Evolutionary conservation across 1,140 invertebrate species (phyloP).

Genomic region (Philotrypesis tridentata): DNA sequence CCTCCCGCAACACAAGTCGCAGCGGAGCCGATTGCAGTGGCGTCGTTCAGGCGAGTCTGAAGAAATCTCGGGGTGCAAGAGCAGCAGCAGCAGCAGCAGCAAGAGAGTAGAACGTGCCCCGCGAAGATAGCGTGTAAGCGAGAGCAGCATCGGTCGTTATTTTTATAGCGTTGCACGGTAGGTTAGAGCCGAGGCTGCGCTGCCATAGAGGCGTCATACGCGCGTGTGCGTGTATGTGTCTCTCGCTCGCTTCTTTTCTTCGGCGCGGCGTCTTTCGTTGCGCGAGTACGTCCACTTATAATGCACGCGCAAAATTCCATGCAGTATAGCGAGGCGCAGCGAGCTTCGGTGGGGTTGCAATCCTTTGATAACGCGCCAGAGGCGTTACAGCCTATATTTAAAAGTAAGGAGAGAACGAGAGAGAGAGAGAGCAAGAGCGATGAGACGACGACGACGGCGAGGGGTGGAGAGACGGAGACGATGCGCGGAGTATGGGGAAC

Average conservation of each 20-base stretch:
- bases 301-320: conserved; percentile 71
- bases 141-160: conserved; percentile 59
- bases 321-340: conserved; percentile 59
- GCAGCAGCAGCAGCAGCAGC: not conserved
- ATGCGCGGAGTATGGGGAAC: not conserved
- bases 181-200: conserved; percentile 64
- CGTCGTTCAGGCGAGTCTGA: not conserved
- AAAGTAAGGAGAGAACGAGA: conserved; percentile 48
- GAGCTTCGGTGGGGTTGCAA: conserved; percentile 61
- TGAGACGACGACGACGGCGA: too few relatives aligned
- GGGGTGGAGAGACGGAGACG: not conserved
- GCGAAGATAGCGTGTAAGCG: conserved; percentile 48
- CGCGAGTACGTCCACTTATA: conserved; percentile 55
- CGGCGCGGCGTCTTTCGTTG: conserved; percentile 7
- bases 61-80: conserved; percentile 28
- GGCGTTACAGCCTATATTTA: conserved; percentile 61
- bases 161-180: conserved; percentile 71
- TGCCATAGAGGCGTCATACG: too few relatives aligned
- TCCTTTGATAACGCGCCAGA: conserved; percentile 64
- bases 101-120: not conserved
- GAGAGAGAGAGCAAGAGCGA: not conserved
- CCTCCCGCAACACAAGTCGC: too few relatives aligned
- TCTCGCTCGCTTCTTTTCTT: conserved; percentile 10
- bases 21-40: too few relatives aligned
- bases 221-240: conserved; percentile 21